Evolutionary conservation across 2,888 invertebrate genomes (phyloP), one percentile per base, ranked within the genome.

Genomic region (Drosophila neotestacea): DNA sequence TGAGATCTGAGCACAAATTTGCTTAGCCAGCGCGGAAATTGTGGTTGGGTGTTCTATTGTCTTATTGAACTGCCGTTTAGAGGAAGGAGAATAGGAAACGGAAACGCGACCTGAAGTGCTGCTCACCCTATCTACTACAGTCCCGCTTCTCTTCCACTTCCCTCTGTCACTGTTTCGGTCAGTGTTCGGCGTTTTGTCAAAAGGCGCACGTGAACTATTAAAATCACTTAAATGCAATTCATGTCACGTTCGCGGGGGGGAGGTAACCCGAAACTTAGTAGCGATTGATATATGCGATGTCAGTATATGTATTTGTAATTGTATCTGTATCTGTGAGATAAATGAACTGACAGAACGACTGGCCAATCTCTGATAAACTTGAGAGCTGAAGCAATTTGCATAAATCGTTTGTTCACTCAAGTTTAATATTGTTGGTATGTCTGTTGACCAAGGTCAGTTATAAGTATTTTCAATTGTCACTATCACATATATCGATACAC

Each of bases 171-270:
- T 34, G 64, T 50, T 30, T 47, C 44, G 61, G 62, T 47, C 68
- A 63, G 63, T 65, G 76, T 71, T 68, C 79, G 85, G 77, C 73
- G 72, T 88, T 80, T 79, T 88, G 89, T 88, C 90, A 88, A 88
- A 82, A 82, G 81, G 81, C 78, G 91, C 90, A 91, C 90, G 91
- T 90, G 91, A 90, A 90, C 90, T 89, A 91, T 90, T 91, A 90
- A 91, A 90, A 91, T 91, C 90, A 91, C 90, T 91, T 90, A 86
- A 84, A 77, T 82, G 78, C 87, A 81, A 90, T 90, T 91, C 90
- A 86, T 81, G 90, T 91, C 90, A 90, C 90, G 90, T 90, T 86
- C 75, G 44, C 58, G 52, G 47, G 39, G 63, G 64, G 22, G 22
- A 2, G 32, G 55, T 56, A 70, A 66, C 56, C 70, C 64, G 64